A percentile compares a stretch with the other conserved stretches of the same genome.
Conservation (phyloP, 2,797 vertebrate species). For the Pterois miles region DNA sequence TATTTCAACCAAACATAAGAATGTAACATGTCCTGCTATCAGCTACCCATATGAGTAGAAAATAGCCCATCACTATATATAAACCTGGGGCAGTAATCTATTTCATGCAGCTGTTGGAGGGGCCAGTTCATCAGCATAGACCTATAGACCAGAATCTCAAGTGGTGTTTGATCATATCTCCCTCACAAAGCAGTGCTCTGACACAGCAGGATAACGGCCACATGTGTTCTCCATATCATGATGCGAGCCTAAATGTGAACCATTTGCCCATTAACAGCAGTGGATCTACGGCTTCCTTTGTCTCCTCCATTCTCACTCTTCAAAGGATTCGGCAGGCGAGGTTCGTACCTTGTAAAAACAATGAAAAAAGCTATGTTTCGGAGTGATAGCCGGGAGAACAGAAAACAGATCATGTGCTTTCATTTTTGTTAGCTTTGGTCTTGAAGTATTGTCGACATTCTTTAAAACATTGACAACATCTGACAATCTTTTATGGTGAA, state of each 20-base stretch:
- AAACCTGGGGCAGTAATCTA: constrained; percentile 26
- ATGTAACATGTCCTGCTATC: constrained; percentile 35
- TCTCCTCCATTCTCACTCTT: constrained; percentile 73
- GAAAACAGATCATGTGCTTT: constrained; percentile 79
- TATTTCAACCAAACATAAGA: constrained; percentile 33
- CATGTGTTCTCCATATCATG: constrained; percentile 83
- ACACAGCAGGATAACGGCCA: constrained; percentile 69
- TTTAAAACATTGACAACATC: constrained; percentile 82
- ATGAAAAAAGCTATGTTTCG: constrained; percentile 66
- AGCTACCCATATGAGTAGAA: constrained; percentile 37
- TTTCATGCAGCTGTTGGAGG: constrained; percentile 51
- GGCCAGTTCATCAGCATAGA: constrained; percentile 39
- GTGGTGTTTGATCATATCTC: constrained; percentile 71
- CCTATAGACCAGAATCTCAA: constrained; percentile 47
- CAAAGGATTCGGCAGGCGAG: constrained; percentile 73
- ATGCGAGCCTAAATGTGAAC: constrained; percentile 77
- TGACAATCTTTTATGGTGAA: constrained; percentile 74
- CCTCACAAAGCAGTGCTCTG: constrained; percentile 54
- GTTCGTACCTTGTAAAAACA: constrained; percentile 82
- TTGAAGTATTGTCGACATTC: constrained; percentile 79
- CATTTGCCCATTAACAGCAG: constrained; percentile 79
- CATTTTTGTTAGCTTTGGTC: constrained; percentile 79
- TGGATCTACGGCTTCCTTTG: constrained; percentile 76
- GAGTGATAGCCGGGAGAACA: constrained; percentile 67
- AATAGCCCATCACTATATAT: constrained; percentile 10